Evolutionary conservation across 2,113 vertebrate species (phyloP).

Genomic region (Isurus oxyrinchus): DNA sequence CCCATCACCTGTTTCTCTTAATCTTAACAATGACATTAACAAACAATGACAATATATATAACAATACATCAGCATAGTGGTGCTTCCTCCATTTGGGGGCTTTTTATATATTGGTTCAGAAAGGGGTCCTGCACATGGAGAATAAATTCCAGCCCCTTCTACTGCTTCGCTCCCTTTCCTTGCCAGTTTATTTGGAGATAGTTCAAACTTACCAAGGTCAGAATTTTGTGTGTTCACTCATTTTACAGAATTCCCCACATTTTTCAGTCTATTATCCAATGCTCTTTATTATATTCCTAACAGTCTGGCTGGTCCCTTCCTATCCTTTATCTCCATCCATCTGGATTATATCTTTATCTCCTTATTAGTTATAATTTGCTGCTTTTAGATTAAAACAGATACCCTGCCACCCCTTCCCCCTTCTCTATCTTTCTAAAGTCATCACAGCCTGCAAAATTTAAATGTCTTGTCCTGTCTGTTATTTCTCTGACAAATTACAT

Average conservation of each 20-base stretch:
- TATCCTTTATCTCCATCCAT: background rate
- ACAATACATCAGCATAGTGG: background rate
- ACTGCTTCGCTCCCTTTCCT: background rate
- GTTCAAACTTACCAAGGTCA: background rate
- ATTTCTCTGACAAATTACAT: background rate
- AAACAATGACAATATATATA: too few relatives aligned
- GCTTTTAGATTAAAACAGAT: background rate
- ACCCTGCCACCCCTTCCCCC: background rate
- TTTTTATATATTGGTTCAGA: background rate
- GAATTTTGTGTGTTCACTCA: background rate
- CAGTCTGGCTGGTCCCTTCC: background rate
- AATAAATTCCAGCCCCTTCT: background rate
- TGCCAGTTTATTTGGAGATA: background rate
- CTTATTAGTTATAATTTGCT: background rate
- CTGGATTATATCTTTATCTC: background rate
- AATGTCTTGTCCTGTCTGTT: background rate
- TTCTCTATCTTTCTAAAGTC: background rate
- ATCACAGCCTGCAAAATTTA: background rate
- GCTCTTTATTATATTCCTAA: background rate
- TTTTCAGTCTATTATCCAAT: background rate
- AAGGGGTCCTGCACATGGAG: background rate
- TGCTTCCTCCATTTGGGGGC: background rate
- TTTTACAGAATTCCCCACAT: background rate
- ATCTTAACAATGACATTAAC: too few relatives aligned
- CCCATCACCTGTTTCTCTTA: too few relatives aligned